Conservation (phyloP, 1,140 invertebrate species). For the Drosophila baimaii region DNA sequence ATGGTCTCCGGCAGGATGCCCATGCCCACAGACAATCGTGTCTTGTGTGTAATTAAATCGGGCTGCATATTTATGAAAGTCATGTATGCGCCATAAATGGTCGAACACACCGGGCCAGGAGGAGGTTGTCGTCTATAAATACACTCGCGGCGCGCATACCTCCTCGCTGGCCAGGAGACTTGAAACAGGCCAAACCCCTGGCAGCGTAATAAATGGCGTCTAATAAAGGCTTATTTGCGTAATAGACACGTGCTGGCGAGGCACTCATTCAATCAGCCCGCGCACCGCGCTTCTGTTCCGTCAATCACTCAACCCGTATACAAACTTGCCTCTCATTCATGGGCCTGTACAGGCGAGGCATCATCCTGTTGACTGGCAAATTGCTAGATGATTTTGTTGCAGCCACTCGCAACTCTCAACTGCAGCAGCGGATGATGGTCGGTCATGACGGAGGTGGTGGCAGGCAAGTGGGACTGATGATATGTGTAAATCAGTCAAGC, state of each 20-base stretch:
- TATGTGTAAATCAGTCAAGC: conserved; percentile 33
- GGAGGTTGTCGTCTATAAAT: conserved; percentile 55
- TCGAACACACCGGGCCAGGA: conserved; percentile 26
- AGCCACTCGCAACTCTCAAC: conserved; percentile 19
- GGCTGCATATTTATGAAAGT: conserved; percentile 77
- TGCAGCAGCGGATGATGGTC: conserved; percentile 11
- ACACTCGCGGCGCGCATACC: conserved; percentile 10
- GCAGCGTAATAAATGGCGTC: conserved; percentile 57
- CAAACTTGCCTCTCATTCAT: conserved; percentile 46
- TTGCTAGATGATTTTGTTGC: conserved; percentile 62
- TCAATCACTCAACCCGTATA: conserved; percentile 57
- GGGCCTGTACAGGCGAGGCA: conserved; percentile 8
- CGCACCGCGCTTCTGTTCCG: not conserved
- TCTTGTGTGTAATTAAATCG: conserved; percentile 66
- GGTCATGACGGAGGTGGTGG: conserved; percentile 20
- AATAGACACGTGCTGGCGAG: conserved; percentile 70
- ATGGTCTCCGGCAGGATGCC: conserved; percentile 43
- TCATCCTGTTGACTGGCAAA: conserved; percentile 61
- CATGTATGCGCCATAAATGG: conserved; percentile 57
- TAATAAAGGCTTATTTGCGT: conserved; percentile 70
- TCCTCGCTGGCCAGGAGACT: conserved; percentile 8
- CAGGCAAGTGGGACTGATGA: conserved; percentile 33
- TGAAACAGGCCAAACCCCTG: not conserved
- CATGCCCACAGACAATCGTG: conserved; percentile 19
- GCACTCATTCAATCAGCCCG: conserved; percentile 7